A percentile compares a stretch with the other conserved stretches of the same genome.
Conservation (phyloP, 2,113 vertebrate genomes). For the Atractosteus spatula region DNA sequence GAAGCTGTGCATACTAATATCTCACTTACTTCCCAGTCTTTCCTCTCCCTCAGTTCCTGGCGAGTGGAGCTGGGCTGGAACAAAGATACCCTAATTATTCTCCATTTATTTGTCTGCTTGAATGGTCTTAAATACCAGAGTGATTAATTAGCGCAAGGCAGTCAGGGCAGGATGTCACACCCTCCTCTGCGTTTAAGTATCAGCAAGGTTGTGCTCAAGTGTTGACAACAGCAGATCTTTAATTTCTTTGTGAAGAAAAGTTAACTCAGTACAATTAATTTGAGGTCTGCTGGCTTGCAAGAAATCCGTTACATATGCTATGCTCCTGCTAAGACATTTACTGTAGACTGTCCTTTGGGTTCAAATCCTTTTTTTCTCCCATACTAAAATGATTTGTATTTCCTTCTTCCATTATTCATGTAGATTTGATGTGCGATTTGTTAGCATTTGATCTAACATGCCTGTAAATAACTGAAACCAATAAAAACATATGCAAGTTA, state of each 20-base stretch:
- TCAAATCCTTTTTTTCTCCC: neutral
- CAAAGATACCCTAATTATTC: conserved; percentile 96
- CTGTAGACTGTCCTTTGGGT: neutral
- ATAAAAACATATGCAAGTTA: neutral
- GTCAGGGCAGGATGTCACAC: conserved; percentile 89
- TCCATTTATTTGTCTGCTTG: conserved; percentile 90
- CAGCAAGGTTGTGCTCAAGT: conserved; percentile 77
- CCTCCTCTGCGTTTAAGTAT: conserved; percentile 78
- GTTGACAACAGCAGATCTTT: conserved; percentile 81
- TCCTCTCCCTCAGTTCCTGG: conserved; percentile 69
- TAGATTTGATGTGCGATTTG: neutral
- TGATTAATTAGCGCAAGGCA: conserved; percentile 92
- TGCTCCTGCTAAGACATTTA: conserved; percentile 44
- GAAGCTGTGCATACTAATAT: conserved; percentile 87
- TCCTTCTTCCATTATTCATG: neutral
- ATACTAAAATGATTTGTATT: neutral
- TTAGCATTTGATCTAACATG: conserved; percentile 3
- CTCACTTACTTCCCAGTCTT: conserved; percentile 73
- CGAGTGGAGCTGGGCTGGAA: conserved; percentile 77
- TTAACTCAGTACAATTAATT: conserved; percentile 78
- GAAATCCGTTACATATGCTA: conserved; percentile 53
- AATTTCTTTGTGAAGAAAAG: conserved; percentile 74
- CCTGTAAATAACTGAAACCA: neutral
- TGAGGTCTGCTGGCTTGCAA: conserved; percentile 62
- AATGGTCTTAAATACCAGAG: conserved; percentile 91